Base-by-base conservation (phyloP, 37 sponge, comb jelly and placozoan species). In the Cliona cf. orientalis region DNA sequence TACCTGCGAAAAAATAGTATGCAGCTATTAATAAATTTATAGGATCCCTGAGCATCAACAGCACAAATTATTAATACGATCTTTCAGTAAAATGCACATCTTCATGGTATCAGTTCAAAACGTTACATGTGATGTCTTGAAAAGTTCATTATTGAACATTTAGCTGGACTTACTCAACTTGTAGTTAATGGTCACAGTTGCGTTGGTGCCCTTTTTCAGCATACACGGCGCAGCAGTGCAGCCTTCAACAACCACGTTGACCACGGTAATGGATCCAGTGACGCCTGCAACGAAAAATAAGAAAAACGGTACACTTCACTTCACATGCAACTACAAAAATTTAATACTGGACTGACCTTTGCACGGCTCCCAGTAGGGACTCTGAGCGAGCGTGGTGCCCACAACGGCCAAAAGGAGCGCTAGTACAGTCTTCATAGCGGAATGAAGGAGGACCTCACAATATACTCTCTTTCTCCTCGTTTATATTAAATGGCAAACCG, bases 171-270 rank as follows among this genome's bases (percentile, higher is more conserved):
- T 37, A 71, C 82, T 71, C 7, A 73, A 6, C 21, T n/a, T 82
- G 58, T 72, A 82, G 14, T 46, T 71, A 21, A 71, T 34, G 33
- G 60, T n/a, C 12, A 82, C 42, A 22, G 82, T 59, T 2, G 63
- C 65, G 34, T 49, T 82, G 0, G 49, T 35, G 5, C 82, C 82
- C 35, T 58, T 82, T 19, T 71, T 56, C 26, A 82, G 26, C 17
- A 0, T 3, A 69, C 82, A 82, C 3, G 82, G 82, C 58, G 82
- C 33, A 21, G 31, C 72, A 42, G 61, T 39, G 62, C 82, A 82
- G 0, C 62, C 73, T 3, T n/a, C 43, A 38, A 82, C 69, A 21
- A 25, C 63, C 3, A 82, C 82, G 35, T 34, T 26, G 22, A 42
- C 72, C 28, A 82, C 31, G 17, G n/a, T 42, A 38, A 82, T 32